These are phyloP conservation scores for Xestia xanthographa DNA, from an alignment of 2,888 invertebrate genomes.

Conservation along the genomic window DNA sequence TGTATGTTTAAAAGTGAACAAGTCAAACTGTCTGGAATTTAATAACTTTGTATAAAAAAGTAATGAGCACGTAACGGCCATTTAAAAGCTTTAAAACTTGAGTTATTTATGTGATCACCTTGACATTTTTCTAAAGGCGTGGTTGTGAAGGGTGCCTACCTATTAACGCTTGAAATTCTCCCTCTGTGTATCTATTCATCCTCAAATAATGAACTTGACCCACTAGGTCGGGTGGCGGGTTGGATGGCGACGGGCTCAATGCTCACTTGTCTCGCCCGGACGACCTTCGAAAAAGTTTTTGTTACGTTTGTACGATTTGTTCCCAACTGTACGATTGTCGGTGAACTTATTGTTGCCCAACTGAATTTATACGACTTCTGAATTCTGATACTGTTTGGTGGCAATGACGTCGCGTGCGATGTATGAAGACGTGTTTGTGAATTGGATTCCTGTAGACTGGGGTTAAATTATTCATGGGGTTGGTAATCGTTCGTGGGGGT, in stretches of 20 bases:
- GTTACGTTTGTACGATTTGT: constrained; percentile 65
- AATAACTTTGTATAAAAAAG: constrained; percentile 1
- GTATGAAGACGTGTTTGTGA: neutral
- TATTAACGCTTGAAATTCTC: constrained; percentile 48
- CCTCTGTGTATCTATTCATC: constrained; percentile 70
- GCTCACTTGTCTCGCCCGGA: constrained; percentile 69
- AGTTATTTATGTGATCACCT: constrained; percentile 27
- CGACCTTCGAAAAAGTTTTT: constrained; percentile 80
- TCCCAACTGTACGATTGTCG: constrained; percentile 39
- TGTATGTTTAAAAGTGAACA: neutral
- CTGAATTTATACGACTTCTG: constrained; percentile 14
- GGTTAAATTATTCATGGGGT: neutral
- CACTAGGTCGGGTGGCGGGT: constrained; percentile 68
- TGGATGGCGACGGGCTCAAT: constrained; percentile 55
- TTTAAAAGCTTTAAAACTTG: constrained; percentile 22
- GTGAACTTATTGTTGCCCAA: constrained; percentile 11
- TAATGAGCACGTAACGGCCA: neutral
- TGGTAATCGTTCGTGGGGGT: neutral
- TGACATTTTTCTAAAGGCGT: constrained; percentile 44
- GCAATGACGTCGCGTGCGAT: neutral
- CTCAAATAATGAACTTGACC: constrained; percentile 85
- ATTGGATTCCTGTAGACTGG: neutral
- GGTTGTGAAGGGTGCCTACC: constrained; percentile 37
- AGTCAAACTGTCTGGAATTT: constrained; percentile 1
- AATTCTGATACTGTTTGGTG: neutral